Base-by-base conservation (phyloP, 1,140 invertebrate species). In the Drosophila sucinea region DNA sequence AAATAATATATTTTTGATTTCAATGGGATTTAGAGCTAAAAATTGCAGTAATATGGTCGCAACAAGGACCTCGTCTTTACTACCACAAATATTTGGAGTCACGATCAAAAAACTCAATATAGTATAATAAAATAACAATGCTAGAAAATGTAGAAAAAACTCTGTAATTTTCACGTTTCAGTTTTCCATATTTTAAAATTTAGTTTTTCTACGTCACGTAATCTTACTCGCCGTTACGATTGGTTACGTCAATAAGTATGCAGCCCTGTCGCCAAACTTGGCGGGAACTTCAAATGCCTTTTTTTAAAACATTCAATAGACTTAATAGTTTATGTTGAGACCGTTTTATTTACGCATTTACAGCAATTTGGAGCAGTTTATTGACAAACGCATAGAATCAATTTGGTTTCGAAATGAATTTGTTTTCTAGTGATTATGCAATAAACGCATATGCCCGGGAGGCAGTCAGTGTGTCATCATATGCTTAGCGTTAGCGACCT, bases 271-370 rank as follows among this genome's bases (percentile, higher is more conserved):
- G 4, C 23, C 17, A 17, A 27, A 4, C 0, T 27, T 27, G 7
- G 44, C 44, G 44, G 44, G 23, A 51, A 51, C 8, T 51, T 51
- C 0, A 51, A 51, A 51, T 38, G 3, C 8, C 35, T 38, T 3
- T 27, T 3, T 29, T 0, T 27, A 51, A 29, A 33, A 17, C 27
- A 23, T 5, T 38, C 5, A 71, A 57, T 23, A 1, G 7, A 62
- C 40, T 27, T 35, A 4, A 1, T 25, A 0, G 3, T 55, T 44
- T 6, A 0, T 57, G 41, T 74, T 44, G 1, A 11, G 11, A 38
- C 11, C 29, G 29, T 68, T 83, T 83, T 76, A 73, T 77, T 70
- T 62, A 44, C 47, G 68, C 74, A 75, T 71, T 79, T 66, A 67
- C 56, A 79, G 7, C 25, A 69, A 71, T 83, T 76, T 73, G 23